phyloP scores from a whole-genome alignment of 2,797 vertebrate species.

The Malurus leucopterus region DNA sequence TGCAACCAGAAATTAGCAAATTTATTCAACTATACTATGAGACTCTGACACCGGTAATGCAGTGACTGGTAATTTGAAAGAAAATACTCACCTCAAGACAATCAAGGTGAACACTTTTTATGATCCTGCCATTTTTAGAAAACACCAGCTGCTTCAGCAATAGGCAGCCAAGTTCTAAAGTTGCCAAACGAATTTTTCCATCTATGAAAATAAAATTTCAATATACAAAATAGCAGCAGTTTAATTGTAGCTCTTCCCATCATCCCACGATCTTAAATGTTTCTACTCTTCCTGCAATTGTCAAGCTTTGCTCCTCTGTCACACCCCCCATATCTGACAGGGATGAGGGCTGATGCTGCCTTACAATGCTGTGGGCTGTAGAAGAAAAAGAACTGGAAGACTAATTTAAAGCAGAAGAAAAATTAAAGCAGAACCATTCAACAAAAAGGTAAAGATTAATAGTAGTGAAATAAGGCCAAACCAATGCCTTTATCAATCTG shows the following conservation, averaged over 20 bases:
- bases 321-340: not conserved
- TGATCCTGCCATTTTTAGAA: conserved; percentile 80
- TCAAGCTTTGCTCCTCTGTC: not conserved
- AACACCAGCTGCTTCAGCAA: conserved; percentile 91
- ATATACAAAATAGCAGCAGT: not conserved
- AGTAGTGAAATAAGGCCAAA: not conserved
- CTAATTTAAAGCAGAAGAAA: not conserved
- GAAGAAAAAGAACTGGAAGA: not conserved
- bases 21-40: not conserved
- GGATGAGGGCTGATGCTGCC: not conserved
- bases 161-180: conserved; percentile 91
- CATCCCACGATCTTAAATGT: not conserved
- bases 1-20: not conserved
- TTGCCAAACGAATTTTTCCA: conserved; percentile 90
- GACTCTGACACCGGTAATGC: not conserved
- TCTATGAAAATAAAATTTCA: conserved; percentile 71
- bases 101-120: conserved; percentile 93
- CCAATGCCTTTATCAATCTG: not conserved
- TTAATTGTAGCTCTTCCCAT: not conserved
- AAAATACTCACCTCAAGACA: conserved; percentile 86
- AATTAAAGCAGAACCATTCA: not conserved
- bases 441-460: not conserved
- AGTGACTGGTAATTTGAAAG: not conserved
- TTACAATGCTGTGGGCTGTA: not conserved
- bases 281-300: not conserved